These are phyloP conservation scores for Poliocrania exsul DNA, from an alignment of 2,797 vertebrate species.

Conservation along the genomic window DNA sequence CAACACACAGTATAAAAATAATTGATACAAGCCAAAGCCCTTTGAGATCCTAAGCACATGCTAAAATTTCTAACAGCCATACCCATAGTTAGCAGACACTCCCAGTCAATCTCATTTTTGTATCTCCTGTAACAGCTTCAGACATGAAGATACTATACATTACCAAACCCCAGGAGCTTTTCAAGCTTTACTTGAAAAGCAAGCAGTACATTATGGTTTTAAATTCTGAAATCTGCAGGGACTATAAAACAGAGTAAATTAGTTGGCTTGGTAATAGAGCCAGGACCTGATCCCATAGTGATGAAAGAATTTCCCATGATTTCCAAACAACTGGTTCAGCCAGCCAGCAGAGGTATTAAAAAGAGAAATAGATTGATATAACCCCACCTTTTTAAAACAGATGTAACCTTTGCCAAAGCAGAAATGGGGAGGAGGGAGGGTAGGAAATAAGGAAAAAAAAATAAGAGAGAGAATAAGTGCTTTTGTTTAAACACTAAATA, in stretches of 20 bases:
- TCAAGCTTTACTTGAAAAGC: slow-evolving; percentile 26
- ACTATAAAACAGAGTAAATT: slow-evolving; percentile 30
- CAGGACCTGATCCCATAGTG: not conserved
- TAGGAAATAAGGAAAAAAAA: not conserved
- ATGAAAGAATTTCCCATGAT: slow-evolving; percentile 26
- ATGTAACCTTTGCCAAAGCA: not conserved
- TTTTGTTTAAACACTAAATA: not conserved
- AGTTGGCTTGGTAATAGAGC: slow-evolving; percentile 31
- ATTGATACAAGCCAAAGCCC: not conserved
- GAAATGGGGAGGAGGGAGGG: accelerated
- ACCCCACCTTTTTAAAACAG: not conserved
- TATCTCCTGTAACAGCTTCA: not conserved
- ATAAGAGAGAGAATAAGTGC: not conserved
- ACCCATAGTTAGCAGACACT: not conserved
- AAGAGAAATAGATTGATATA: not conserved
- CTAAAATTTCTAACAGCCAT: slow-evolving; percentile 18
- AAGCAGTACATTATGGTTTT: slow-evolving; percentile 39
- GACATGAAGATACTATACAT: slow-evolving; percentile 6
- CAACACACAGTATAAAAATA: not conserved
- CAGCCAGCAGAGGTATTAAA: slow-evolving; percentile 29
- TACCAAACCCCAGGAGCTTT: slow-evolving; percentile 41
- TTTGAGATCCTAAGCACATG: not conserved
- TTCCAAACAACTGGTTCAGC: not conserved
- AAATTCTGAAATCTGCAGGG: slow-evolving; percentile 37
- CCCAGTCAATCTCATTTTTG: not conserved